These are phyloP conservation scores for Cepaea nemoralis DNA, from an alignment of 1,140 invertebrate genomes.

Conservation along the genomic window DNA sequence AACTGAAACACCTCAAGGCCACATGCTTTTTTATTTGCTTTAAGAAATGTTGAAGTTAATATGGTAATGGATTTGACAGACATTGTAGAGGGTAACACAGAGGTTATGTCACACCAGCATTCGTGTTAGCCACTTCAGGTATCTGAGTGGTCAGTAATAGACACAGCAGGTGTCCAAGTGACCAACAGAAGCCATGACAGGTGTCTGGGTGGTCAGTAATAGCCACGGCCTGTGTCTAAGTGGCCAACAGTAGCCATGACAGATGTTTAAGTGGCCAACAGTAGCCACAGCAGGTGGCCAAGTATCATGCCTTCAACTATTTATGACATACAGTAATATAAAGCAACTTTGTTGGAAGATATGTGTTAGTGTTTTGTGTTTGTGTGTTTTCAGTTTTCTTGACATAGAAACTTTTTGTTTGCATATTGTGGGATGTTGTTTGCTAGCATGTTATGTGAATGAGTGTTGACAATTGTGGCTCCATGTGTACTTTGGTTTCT, in stretches of 20 bases:
- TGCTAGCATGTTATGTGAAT: no score
- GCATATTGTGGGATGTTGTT: no score
- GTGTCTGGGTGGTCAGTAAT: no score
- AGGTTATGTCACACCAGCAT: not conserved
- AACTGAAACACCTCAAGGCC: not conserved
- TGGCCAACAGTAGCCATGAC: no score
- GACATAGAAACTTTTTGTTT: no score
- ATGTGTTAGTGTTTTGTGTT: not conserved
- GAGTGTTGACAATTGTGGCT: not conserved
- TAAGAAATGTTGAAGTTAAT: not conserved
- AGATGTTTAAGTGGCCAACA: no score
- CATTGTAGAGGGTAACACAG: not conserved
- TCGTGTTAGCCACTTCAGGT: not conserved
- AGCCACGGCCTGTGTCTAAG: no score
- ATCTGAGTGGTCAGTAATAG: not conserved
- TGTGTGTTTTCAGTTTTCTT: not conserved
- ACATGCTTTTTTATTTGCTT: not conserved
- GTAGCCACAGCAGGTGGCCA: no score
- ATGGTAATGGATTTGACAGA: not conserved
- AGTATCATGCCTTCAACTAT: no score
- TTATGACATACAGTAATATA: no score
- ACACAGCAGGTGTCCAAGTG: no score
- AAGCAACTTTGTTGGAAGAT: not conserved
- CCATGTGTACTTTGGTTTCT: not conserved
- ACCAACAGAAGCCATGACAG: no score